These are phyloP conservation scores for Agrotis puta DNA, from an alignment of 2,888 invertebrate genomes.

Conservation along the genomic window DNA sequence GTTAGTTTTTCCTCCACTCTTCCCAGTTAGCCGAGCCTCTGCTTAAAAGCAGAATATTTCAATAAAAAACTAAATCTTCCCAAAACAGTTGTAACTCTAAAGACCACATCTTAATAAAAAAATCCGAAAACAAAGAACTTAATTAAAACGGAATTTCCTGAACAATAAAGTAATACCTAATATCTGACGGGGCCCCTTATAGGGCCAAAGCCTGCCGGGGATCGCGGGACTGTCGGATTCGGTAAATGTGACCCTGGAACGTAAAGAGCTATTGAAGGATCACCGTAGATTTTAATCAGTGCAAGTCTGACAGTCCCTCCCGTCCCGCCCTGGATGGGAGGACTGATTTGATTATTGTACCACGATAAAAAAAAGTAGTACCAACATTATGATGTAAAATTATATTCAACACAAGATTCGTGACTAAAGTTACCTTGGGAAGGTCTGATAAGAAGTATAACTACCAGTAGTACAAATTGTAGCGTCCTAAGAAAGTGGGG, in stretches of 20 bases:
- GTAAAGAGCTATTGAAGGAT: too few species aligned
- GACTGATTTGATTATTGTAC: too few species aligned
- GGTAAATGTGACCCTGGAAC: too few species aligned
- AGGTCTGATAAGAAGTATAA: conserved; percentile 38
- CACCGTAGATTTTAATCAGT: too few species aligned
- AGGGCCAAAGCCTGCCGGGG: too few species aligned
- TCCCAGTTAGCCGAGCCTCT: neutral
- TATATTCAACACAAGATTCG: conserved; percentile 14
- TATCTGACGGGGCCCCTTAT: too few species aligned
- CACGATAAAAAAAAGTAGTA: too few species aligned
- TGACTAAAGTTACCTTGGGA: conserved; percentile 43
- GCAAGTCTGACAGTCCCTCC: too few species aligned
- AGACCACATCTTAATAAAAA: neutral
- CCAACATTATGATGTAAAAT: conserved; percentile 45
- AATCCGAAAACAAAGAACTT: neutral
- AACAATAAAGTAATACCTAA: too few species aligned
- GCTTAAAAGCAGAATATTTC: neutral
- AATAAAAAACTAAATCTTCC: neutral
- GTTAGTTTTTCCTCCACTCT: neutral
- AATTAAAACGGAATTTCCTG: conserved; percentile 26
- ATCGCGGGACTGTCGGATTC: too few species aligned
- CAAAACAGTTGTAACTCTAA: conserved; percentile 6
- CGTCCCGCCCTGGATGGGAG: too few species aligned
- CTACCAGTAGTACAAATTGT: conserved; percentile 6
- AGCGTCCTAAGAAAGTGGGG: conserved; percentile 18